Evolutionary conservation across 2,113 vertebrate genomes (phyloP).

Genomic region (Sturnira hondurensis): DNA sequence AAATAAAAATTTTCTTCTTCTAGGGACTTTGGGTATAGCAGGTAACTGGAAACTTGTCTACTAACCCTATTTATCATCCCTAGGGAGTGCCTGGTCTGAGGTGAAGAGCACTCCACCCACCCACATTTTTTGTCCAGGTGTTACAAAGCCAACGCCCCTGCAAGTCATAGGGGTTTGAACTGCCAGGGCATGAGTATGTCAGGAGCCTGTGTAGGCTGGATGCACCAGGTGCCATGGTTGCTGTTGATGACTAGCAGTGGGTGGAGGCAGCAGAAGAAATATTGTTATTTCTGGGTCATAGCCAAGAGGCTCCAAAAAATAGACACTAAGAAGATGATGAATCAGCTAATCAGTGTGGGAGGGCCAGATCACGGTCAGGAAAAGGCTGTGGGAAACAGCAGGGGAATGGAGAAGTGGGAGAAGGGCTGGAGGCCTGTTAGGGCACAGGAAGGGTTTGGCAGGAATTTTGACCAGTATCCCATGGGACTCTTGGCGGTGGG

Average conservation of each 20-base stretch:
- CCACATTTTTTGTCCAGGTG: slow-evolving; percentile 58
- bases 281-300: neutral
- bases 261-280: neutral
- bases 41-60: neutral
- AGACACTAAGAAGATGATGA: slow-evolving; percentile 11
- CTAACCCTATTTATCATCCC: neutral
- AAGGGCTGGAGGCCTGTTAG: neutral
- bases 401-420: neutral
- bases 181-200: neutral
- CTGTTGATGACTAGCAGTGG: slow-evolving; percentile 13
- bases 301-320: neutral
- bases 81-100: slow-evolving; percentile 43
- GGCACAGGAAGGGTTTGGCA: neutral
- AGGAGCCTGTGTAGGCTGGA: neutral
- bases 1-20: neutral
- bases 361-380: neutral
- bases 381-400: neutral
- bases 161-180: neutral
- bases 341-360: slow-evolving; percentile 1
- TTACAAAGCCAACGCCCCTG: slow-evolving; percentile 56
- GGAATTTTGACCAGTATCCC: neutral
- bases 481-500: neutral
- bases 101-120: slow-evolving; percentile 29
- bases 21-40: neutral
- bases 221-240: neutral